Conservation (phyloP, 2,113 vertebrate species). For the Dromaius novaehollandiae region DNA sequence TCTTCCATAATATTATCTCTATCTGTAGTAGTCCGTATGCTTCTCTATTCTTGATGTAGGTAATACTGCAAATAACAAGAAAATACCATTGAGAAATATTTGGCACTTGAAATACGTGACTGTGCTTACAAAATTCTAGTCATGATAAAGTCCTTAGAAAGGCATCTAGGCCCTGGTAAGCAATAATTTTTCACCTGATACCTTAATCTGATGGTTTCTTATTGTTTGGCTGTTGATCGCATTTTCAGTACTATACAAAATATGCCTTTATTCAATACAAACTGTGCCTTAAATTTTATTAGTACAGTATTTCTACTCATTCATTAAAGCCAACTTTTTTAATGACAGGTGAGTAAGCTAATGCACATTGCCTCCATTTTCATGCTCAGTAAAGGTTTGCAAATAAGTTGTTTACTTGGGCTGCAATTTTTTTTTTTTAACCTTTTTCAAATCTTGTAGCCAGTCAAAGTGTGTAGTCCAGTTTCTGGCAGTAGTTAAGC, state of each 20-base stretch:
- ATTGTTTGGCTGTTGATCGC: not conserved
- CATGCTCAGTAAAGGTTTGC: not conserved
- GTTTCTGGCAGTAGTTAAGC: not conserved
- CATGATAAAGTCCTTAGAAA: not conserved
- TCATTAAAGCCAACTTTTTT: not conserved
- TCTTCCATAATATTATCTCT: not conserved
- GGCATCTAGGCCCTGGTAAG: not conserved
- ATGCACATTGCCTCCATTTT: not conserved
- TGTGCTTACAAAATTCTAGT: not conserved
- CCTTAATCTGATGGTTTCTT: not conserved
- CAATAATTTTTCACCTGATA: not conserved
- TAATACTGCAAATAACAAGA: not conserved
- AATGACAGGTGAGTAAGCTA: slow-evolving; percentile 19
- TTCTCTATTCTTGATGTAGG: not conserved
- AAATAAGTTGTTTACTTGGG: not conserved
- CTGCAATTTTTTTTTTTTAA: not conserved
- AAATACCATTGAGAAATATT: not conserved
- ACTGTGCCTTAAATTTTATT: not conserved
- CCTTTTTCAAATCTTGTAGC: not conserved
- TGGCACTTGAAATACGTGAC: not conserved
- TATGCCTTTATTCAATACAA: not conserved
- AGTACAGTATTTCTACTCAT: not conserved
- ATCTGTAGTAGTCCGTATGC: not conserved
- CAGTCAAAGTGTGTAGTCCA: not conserved
- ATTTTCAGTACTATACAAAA: not conserved